Conservation (phyloP, 2,113 vertebrate species). For the Lota lota region DNA sequence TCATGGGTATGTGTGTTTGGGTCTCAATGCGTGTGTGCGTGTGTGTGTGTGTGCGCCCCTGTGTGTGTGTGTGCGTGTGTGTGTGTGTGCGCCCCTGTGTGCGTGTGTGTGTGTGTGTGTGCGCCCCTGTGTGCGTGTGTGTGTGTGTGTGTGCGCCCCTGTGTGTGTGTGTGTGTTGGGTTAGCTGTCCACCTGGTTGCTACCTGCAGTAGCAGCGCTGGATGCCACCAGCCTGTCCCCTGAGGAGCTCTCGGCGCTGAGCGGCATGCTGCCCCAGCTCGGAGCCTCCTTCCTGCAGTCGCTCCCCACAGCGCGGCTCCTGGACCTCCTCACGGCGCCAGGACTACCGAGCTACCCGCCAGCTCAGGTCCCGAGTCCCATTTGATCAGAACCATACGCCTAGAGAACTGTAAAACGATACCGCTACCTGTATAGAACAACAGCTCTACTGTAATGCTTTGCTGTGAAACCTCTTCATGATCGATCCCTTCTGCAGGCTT, state of each 20-base stretch:
- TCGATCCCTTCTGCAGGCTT: conserved; percentile 68
- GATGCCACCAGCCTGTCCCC: conserved; percentile 69
- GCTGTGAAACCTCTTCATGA: background rate
- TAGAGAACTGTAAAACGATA: background rate
- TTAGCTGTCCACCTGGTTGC: conserved; percentile 80
- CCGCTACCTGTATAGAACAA: background rate
- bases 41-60: too few relatives aligned
- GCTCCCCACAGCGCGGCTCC: conserved; percentile 70
- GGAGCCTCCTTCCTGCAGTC: conserved; percentile 77
- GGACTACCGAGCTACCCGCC: conserved; percentile 67
- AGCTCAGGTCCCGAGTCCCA: conserved; percentile 73
- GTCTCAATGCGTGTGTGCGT: too few relatives aligned
- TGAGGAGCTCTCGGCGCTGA: conserved; percentile 67
- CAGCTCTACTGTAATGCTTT: background rate
- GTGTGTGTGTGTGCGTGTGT: too few relatives aligned
- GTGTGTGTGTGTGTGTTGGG: too few relatives aligned
- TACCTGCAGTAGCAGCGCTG: conserved; percentile 67
- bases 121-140: too few relatives aligned
- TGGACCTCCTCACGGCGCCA: conserved; percentile 73
- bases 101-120: too few relatives aligned
- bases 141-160: too few relatives aligned
- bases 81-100: too few relatives aligned
- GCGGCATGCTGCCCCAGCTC: conserved; percentile 77
- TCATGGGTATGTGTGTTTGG: too few relatives aligned
- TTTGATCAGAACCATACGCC: background rate